Base-by-base conservation (phyloP, 2,113 vertebrate genomes). In the Nematolebias whitei region DNA sequence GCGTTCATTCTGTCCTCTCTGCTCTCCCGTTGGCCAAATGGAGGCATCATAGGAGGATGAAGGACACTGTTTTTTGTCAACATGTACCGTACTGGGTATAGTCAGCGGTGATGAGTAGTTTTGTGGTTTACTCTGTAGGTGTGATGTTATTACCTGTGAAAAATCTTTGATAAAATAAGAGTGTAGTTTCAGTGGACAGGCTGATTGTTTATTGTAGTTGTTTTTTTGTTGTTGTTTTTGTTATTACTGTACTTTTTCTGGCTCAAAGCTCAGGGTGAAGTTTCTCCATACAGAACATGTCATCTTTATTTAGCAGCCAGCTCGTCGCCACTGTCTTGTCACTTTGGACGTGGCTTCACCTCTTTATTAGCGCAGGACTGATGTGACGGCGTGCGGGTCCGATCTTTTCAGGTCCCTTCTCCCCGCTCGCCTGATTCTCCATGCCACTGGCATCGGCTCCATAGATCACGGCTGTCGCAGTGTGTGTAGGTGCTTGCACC, bases 391-490 rank as follows among this genome's bases (percentile, higher is more conserved):
- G 69, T 80, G 65, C 54, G 70, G 55, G 53, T 80, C 72, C 51
- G 85, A 85, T 90, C 79, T 82, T 87, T 70, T 61, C 63, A 71
- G 71, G 74, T 78, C 59, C 78, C 67, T 61, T 76, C 64, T 82
- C 69, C 40, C 72, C 44, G 61, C 75, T 76, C 20, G 23, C 73
- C 79, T 85, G 86, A 83, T 89, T 92, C 86, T 90, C 85, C 85
- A 82, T 90, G 91, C 90, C 76, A 80, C 79, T 71, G 84, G 87
- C 90, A 87, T 88, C 83, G 63, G 85, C 91, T 84, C 82, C 87
- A 93, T 93, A 92, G 90, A 92, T 93, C 92, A 93, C 73, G 83
- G 83, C 91, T 93, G 93, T 92, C 92, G 87, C 82, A 56, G 86
- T 68, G 68, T 86, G 88, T 92, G 93, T 91, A 89, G 91, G 90